Evolutionary conservation across 1,140 invertebrate species (phyloP).

Genomic region (Cheumatopsyche charites): DNA sequence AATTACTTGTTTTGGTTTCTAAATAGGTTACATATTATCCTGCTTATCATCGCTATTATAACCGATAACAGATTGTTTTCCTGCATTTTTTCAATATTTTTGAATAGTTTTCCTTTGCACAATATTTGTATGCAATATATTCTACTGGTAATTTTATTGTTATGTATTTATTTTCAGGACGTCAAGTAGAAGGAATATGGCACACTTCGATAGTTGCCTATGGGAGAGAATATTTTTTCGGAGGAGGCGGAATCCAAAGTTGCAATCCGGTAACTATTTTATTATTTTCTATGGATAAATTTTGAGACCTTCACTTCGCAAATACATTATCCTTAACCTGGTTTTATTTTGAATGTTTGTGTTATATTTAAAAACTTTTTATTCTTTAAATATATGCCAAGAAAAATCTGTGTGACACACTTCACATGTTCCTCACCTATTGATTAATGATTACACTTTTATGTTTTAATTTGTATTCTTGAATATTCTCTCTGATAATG

Average conservation of each 20-base stretch:
- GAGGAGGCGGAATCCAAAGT: conserved; percentile 75
- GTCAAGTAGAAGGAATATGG: conserved; percentile 84
- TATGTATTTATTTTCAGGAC: conserved; percentile 62
- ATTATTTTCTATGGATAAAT: not conserved
- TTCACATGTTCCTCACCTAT: not conserved
- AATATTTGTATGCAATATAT: no score
- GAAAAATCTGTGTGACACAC: not conserved
- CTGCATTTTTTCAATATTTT: no score
- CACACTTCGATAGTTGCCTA: conserved; percentile 86
- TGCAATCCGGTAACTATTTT: conserved; percentile 76
- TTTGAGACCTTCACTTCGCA: not conserved
- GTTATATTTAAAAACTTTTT: conserved; percentile 2
- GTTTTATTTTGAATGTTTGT: conserved; percentile 6
- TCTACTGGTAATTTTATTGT: no score
- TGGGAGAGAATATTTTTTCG: conserved; percentile 88
- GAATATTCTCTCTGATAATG: no score
- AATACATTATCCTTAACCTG: conserved; percentile 2
- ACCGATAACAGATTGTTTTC: no score
- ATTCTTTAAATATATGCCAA: conserved; percentile 3
- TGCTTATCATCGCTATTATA: no score
- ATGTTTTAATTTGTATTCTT: no score
- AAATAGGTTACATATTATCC: no score
- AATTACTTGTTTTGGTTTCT: no score
- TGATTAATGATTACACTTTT: no score
- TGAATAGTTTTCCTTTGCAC: no score